These are phyloP conservation scores for Neodiprion lecontei DNA, from an alignment of 1,140 invertebrate species.

Conservation along the genomic window DNA sequence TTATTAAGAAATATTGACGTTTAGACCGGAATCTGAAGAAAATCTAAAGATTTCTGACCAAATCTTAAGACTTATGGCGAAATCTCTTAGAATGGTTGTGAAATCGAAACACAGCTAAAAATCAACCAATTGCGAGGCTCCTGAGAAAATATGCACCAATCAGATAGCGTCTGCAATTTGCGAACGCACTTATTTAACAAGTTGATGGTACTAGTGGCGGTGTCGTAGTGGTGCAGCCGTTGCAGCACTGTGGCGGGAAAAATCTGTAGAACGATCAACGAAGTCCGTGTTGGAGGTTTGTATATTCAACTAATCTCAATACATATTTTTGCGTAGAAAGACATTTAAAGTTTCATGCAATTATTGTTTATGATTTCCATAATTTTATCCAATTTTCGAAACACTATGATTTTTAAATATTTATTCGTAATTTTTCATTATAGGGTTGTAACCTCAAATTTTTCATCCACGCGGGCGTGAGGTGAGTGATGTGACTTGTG, in stretches of 20 bases:
- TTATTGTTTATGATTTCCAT: not conserved
- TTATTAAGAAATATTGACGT: too few species aligned
- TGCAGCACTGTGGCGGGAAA: not conserved
- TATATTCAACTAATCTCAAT: not conserved
- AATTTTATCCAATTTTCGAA: not conserved
- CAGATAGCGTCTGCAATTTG: too few species aligned
- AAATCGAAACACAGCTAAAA: not conserved
- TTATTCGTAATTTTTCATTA: not conserved
- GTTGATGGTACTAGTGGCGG: not conserved
- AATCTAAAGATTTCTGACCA: too few species aligned
- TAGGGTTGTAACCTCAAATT: conserved; percentile 1
- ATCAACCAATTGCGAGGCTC: too few species aligned
- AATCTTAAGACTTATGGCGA: too few species aligned
- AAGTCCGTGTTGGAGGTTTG: not conserved
- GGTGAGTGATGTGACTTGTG: not conserved
- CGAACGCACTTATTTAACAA: not conserved
- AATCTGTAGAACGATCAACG: not conserved
- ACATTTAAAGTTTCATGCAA: not conserved
- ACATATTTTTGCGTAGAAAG: not conserved
- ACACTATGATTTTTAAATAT: not conserved
- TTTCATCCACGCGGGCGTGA: not conserved
- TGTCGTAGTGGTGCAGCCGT: not conserved
- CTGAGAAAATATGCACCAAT: too few species aligned
- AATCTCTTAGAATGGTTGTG: too few species aligned
- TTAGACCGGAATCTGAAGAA: too few species aligned